Base-by-base conservation (phyloP, 2,797 vertebrate species). In the Phylloscopus collybita region DNA sequence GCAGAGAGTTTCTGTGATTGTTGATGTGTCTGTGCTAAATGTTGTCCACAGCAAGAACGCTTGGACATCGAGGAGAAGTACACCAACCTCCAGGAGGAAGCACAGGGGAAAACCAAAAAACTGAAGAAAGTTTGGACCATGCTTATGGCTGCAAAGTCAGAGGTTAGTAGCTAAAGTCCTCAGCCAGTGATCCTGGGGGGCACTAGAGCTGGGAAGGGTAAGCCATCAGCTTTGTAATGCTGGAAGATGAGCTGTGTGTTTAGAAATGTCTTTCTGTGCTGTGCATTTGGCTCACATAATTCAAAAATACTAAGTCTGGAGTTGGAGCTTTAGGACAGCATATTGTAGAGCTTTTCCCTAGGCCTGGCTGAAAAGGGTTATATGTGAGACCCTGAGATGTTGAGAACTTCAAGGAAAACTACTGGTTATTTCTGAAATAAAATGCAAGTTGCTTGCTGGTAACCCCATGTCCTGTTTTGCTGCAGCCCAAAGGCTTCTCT, bases 61-160 rank as follows among this genome's bases (percentile, higher is more conserved):
- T 97, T 99, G 97, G 99, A 99, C 97, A 99, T 99, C 9, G 99
- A 99, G 97, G 99, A 99, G 97, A 99, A 99, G 93, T 99, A 99
- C 96, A 99, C 99, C 70, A 99, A 98, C 94, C 98, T 99, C 74
- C 99, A 99, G 97, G 99, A 99, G 82, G 99, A 99, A 93, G 99
- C 99, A 16, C 99, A 99, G 95, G 99, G 99, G 57, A 99, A 99
- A 97, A 99, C 99, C 74, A 99, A 99, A 97, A 99, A 99, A 82
- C 97, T 99, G 96, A 99, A 99, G 98, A 99, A 99, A 98, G 99
- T 99, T 22, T 99, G 99, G 99, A 99, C 99, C 76, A 99, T 99
- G 99, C 97, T 99, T 76, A 99, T 99, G 99, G 99, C 99, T 90
- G 99, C 99, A 40, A 99, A 99, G 94, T 99, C 99, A 60, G 99